Base-by-base conservation (phyloP, 2,113 vertebrate species). In the Cnemophilus loriae region DNA sequence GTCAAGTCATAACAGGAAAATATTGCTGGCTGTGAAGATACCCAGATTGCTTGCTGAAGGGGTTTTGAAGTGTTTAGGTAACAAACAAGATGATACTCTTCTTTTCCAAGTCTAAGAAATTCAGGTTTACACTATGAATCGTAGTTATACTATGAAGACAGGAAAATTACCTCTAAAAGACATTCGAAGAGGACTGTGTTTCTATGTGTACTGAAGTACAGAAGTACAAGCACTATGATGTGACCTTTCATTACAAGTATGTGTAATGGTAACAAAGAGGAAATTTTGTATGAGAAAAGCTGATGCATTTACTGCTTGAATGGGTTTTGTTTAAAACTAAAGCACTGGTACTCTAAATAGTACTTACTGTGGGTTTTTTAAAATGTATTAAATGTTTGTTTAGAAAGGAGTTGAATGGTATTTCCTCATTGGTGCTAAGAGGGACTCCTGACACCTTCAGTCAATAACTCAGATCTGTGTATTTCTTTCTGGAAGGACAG, bases 341-440 rank as follows among this genome's bases (percentile, higher is more conserved):
- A 93, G 32, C 32, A 42, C 1, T 49, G 46, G 3, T 71, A 64
- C 79, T 87, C 44, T 50, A 76, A 73, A 32, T 42, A 85, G 11
- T 47, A 61, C n/a, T 53, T 89, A 60, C 17, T 30, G 11, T 47
- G 8, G 1, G 6, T 0, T 32, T 52, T 55, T 11, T 8, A 8
- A 21, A 57, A 18, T 13, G 10, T 37, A 64, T 70, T 57, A 63
- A 46, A 67, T 41, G 9, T 42, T 90, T 69, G 6, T 68, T 84
- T 67, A 18, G 28, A 55, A 91, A 65, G 60, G 56, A 77, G 73
- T 3, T 4, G 13, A 11, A 37, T 13, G 17, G 57, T 52, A 27
- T 75, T 82, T 52, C 32, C 21, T 65, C 2, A 5, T 1, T 68
- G 57, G 28, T 73, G 32, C 24, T 42, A 46, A 8, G 0, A 0